Base-by-base conservation (phyloP, 2,888 invertebrate genomes). In the Leptinotarsa juncta region DNA sequence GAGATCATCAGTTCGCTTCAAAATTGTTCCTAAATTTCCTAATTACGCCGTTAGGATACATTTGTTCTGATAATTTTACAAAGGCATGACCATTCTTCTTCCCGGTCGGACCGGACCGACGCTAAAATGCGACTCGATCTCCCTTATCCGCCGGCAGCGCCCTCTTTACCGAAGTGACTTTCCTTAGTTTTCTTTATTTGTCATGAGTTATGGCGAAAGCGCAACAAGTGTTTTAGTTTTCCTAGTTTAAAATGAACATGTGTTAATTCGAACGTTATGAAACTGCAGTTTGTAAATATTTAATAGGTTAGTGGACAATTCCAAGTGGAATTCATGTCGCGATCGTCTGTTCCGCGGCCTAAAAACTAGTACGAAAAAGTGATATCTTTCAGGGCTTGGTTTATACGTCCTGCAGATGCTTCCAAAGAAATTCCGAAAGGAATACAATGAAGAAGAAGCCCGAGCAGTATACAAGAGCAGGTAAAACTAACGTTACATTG, bases 171-270 rank as follows among this genome's bases (percentile, higher is more conserved):
- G 60, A 70, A 62, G 42, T 62, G 26, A 4, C 20, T 14, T 60
- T 60, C 23, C 72, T 72, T 70, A 55, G 67, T 67, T 73, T 75
- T 77, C 79, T 74, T 75, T 79, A 79, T 81, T 79, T 82, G 81
- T 81, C 82, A 79, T 82, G 78, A 79, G 78, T 78, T 79, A 81
- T 83, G 83, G 81, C 81, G 83, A 83, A 82, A 82, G 83, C 82
- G 84, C 84, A 84, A 84, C 84, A 84, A 84, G 84, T 84, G 84
- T 83, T 82, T 79, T 80, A 75, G 73, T 72, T 78, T 80, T 77
- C 78, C 74, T 77, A 74, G 73, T 77, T 81, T 80, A 80, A 81
- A 81, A 77, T 72, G 76, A 48, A 75, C 80, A 81, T 79, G 80
- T 79, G 80, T 71, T 74, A 72, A 71, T 71, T 73, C 70, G 72